phyloP scores from a whole-genome alignment of 2,113 vertebrate genomes.

The Abramis brama region DNA sequence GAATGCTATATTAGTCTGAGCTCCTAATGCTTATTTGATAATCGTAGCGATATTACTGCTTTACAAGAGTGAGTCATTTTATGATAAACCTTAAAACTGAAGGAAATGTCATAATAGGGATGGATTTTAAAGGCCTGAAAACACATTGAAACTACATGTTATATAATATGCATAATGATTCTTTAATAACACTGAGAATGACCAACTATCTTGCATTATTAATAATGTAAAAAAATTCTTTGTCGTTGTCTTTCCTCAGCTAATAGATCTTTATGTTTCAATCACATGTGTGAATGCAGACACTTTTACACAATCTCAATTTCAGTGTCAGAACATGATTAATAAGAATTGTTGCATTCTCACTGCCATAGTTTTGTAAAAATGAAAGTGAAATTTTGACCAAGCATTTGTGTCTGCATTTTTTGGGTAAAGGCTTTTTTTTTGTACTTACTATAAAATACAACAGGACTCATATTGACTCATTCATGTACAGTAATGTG shows the following conservation, averaged over 20 bases:
- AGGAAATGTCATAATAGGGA: neutral
- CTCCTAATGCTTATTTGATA: conserved; percentile 27
- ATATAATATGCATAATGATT: too few relatives aligned
- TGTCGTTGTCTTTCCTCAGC: too few relatives aligned
- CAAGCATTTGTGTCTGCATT: neutral
- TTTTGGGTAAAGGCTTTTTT: neutral
- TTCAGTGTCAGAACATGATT: neutral
- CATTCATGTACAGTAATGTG: conserved; percentile 14
- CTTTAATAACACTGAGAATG: neutral
- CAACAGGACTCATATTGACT: conserved; percentile 6
- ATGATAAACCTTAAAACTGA: conserved; percentile 14
- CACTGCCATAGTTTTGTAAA: neutral
- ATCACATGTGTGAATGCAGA: too few relatives aligned
- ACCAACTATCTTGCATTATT: neutral
- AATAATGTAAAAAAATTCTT: neutral
- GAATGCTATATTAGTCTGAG: conserved; percentile 30
- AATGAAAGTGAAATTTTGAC: neutral
- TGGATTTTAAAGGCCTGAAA: neutral
- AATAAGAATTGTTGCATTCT: neutral
- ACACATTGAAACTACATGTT: neutral
- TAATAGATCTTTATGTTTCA: neutral
- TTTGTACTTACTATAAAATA: neutral
- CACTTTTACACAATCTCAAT: neutral
- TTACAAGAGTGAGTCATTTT: neutral
- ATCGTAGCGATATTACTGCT: neutral